Evolutionary conservation across 2,888 invertebrate species (phyloP), one percentile per base, ranked within the genome.

Genomic region (Pelosia muscerda): DNA sequence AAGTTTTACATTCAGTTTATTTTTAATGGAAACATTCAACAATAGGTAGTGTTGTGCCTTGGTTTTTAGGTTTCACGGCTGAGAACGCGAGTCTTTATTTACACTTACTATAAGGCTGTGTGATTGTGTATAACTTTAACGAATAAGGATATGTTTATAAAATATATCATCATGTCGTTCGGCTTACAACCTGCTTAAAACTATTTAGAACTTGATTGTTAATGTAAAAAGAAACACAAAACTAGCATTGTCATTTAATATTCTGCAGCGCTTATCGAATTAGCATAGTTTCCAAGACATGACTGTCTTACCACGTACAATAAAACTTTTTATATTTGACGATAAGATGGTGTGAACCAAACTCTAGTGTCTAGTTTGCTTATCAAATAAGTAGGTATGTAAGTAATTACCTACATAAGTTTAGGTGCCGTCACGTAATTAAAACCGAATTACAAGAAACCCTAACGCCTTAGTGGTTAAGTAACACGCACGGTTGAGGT

Each of bases 241-340:
- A 54, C 13, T 55, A 42, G 9, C 55, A 62, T 28, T 66, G 61
- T 62, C 57, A 66, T 68, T 68, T 58, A 22, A 63, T 61, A 60
- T 71, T 73, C 56, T 57, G 65, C 66, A 57, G 58, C 38, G 28
- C 56, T 73, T 68, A 68, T 66, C 68, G 68, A 65, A 58, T 61
- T 23, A 55, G 15, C 49, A 62, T 53, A 53, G 56, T 63, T 58
- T 59, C 34, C 26, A 63, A 63, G 54, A 23, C 23, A 54, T 23
- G 26, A 58, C 28, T 59, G 22, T 54, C 22, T 31, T 61, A 53
- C 61, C 38, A 54, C n/a, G 3, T 28, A 23, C 60, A 15, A 49
- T 49, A 42, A n/a, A 28, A 42, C 13, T 28, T 53, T 59, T 28
- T 34, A 53, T 23, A 22, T 42, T 19, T 53, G 38, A 49, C 38